Percentiles rank a stretch among this genome's conserved stretches.
Conservation (phyloP, 2,113 vertebrate genomes). For the Xerus inauris region DNA sequence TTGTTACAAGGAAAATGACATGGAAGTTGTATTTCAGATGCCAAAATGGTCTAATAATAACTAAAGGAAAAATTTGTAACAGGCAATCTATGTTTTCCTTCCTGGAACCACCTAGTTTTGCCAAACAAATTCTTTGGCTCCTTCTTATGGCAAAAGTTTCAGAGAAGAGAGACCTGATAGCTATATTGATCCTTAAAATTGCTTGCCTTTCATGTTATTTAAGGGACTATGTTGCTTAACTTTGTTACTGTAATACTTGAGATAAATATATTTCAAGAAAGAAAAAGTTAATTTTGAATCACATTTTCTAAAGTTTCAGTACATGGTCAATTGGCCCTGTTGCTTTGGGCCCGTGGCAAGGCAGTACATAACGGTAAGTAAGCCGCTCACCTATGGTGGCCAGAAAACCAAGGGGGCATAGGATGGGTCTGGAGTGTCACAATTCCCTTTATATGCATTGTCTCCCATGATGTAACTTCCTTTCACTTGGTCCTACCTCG, state of each 20-base stretch:
- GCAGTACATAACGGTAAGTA: no score
- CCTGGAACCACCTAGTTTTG: neutral
- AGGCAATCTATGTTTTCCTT: neutral
- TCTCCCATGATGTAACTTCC: neutral
- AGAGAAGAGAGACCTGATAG: neutral
- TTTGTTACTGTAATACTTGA: neutral
- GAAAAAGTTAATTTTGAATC: neutral
- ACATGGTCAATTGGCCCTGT: no score
- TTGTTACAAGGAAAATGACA: neutral
- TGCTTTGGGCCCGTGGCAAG: neutral
- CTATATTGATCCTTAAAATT: neutral
- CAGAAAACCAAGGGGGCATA: neutral
- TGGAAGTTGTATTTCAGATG: neutral
- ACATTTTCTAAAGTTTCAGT: neutral
- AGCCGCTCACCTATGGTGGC: neutral
- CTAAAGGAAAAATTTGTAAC: neutral
- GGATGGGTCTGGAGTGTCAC: neutral
- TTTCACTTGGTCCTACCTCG: neutral
- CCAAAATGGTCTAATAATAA: neutral
- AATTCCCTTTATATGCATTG: neutral
- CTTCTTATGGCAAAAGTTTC: neutral
- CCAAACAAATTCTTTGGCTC: neutral
- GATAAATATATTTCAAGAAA: neutral
- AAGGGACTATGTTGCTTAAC: neutral
- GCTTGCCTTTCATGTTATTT: conserved; percentile 20